A percentile compares a stretch with the other conserved stretches of the same genome.
Conservation (phyloP, 2,797 vertebrate genomes). For the Iguana delicatissima region DNA sequence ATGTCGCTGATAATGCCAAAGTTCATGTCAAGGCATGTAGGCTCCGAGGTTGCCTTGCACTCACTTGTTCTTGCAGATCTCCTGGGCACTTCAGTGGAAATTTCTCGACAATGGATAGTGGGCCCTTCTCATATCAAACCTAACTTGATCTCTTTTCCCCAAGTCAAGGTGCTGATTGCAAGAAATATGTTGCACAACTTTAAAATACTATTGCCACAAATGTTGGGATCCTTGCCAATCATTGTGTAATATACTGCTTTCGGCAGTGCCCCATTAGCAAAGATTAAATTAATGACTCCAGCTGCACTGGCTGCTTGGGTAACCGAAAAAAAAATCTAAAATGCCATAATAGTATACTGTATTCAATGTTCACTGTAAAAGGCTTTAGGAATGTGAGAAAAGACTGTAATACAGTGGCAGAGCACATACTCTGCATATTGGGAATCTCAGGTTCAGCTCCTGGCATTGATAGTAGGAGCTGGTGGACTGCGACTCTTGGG, state of each 20-base stretch:
- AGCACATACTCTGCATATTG: neutral
- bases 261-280: conserved; percentile 24
- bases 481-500: no score
- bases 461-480: neutral
- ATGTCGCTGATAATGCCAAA: neutral
- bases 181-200: conserved; percentile 38
- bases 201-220: conserved; percentile 19
- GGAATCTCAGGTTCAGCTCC: neutral
- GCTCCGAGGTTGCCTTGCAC: neutral
- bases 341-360: no score
- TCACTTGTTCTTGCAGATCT: neutral
- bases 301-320: neutral
- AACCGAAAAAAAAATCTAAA: conserved; percentile 1
- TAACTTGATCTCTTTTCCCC: conserved; percentile 38
- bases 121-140: neutral
- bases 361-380: neutral
- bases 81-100: neutral
- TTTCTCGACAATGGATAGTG: neutral
- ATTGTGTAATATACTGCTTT: conserved; percentile 50
- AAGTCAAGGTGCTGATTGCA: conserved; percentile 48
- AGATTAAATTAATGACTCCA: conserved; percentile 53
- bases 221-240: conserved; percentile 54
- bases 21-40: neutral
- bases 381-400: neutral
- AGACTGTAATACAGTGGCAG: neutral